These are phyloP conservation scores for Plagodis pulveraria DNA, from an alignment of 2,888 invertebrate genomes.

Conservation along the genomic window DNA sequence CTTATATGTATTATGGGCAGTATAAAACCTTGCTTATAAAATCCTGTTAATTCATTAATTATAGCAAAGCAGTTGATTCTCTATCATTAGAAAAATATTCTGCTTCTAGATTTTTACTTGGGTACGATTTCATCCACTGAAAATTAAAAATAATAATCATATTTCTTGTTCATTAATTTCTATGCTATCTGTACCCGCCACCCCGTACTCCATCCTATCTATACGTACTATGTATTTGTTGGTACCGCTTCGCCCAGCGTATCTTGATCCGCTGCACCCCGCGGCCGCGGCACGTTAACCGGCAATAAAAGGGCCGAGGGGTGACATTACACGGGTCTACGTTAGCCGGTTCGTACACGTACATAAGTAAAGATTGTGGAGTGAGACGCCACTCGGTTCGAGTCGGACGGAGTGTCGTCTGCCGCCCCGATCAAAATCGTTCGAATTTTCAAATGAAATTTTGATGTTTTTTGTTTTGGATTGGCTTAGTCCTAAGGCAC, in stretches of 20 bases:
- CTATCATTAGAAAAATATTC: too few species aligned
- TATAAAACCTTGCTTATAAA: too few species aligned
- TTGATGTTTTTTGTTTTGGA: slow-evolving; percentile 58
- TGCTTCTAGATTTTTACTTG: neutral
- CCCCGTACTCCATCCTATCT: slow-evolving; percentile 70
- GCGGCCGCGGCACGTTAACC: slow-evolving; percentile 48
- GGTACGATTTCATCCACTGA: neutral
- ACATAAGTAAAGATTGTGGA: slow-evolving; percentile 73
- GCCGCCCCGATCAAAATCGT: slow-evolving; percentile 79
- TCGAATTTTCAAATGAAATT: slow-evolving; percentile 74
- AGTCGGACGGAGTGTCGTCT: slow-evolving; percentile 79
- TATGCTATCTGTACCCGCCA: slow-evolving; percentile 68
- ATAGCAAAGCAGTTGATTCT: too few species aligned
- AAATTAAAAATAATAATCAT: slow-evolving; percentile 8
- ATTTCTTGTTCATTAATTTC: slow-evolving; percentile 34
- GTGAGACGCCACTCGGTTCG: slow-evolving; percentile 68
- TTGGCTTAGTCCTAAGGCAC: slow-evolving; percentile 20
- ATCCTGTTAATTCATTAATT: too few species aligned
- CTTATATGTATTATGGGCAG: too few species aligned
- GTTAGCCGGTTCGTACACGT: slow-evolving; percentile 54
- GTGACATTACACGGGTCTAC: slow-evolving; percentile 63
- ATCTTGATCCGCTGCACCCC: slow-evolving; percentile 61
- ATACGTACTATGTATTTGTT: slow-evolving; percentile 78
- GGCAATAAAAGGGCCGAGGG: slow-evolving; percentile 53
- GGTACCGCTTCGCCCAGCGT: slow-evolving; percentile 77